Evolutionary conservation across 2,888 invertebrate species (phyloP), one percentile per base, ranked within the genome.

Genomic region (Dioctria linearis): DNA sequence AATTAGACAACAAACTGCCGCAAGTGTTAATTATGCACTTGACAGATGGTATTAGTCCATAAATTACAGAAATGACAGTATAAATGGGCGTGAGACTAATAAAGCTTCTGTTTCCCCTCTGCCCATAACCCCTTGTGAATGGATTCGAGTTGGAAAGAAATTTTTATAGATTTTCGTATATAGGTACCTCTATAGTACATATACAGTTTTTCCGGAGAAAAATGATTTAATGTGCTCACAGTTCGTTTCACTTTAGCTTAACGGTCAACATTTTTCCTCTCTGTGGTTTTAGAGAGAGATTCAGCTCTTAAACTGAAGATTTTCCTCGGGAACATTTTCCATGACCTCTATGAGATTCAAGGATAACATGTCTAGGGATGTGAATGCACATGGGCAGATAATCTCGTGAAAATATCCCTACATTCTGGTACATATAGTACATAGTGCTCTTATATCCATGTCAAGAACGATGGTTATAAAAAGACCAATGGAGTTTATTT

Each of bases 31-130:
- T 82, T 82, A 82, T 65, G 73, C 75, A 75, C 76, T 80, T 82
- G 82, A 82, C 82, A 82, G 82, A 82, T 82, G 82, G 80, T 79
- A 82, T 82, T 82, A 80, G 80, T 73, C 73, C 80, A 82, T 82
- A 80, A 69, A 80, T 81, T 69, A 61, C 57, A 13, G 42, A 78
- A 75, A 81, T 81, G 81, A 81, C 81, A 81, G 46, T 57, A 67
- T 79, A 69, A 79, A 80, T 82, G 82, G 80, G 51, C 65, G 42
- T 66, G 78, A 78, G 73, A 42, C 73, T 59, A 25, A 49, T 71
- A 71, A 78, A 79, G 13, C 54, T 59, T 54, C 71, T 39, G 65
- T 59, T 37, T 57, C 43, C 25, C 8, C 9, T 42, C 39, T 43
- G 25, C 25, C 25, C 25, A 25, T 25, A 25, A 25, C 25, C 25